A percentile compares a stretch with the other conserved stretches of the same genome.
These are phyloP conservation scores for Lithophane socia DNA, from an alignment of 2,888 invertebrate species.

Conservation along the genomic window DNA sequence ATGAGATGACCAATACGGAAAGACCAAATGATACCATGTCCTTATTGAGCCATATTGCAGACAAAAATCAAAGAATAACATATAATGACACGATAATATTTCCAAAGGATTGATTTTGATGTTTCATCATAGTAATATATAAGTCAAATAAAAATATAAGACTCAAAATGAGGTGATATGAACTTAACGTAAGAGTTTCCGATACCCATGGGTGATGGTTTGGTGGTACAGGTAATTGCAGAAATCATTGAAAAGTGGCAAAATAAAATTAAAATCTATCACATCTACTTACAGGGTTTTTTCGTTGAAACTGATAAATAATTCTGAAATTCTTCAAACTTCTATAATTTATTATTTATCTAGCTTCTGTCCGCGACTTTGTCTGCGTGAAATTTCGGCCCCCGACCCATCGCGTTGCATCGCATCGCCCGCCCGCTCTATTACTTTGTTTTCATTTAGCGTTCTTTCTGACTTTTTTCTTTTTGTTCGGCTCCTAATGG, in stretches of 20 bases:
- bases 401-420: no score
- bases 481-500: no score
- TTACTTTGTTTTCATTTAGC: no score
- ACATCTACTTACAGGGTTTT: no score
- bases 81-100: constrained; percentile 29
- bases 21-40: neutral
- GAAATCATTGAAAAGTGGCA: neutral
- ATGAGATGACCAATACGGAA: neutral
- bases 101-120: neutral
- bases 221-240: neutral
- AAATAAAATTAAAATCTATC: neutral
- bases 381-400: no score
- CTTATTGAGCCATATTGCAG: neutral
- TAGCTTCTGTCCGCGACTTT: no score
- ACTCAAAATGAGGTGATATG: neutral
- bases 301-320: no score
- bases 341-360: neutral
- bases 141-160: neutral
- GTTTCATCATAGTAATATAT: neutral
- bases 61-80: neutral
- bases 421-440: no score
- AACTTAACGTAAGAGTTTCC: neutral
- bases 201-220: neutral
- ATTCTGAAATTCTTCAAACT: neutral
- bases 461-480: no score